A percentile compares a stretch with the other conserved stretches of the same genome.
These are phyloP conservation scores for Ancistrus triradiatus DNA, from an alignment of 2,113 vertebrate genomes.

Conservation along the genomic window DNA sequence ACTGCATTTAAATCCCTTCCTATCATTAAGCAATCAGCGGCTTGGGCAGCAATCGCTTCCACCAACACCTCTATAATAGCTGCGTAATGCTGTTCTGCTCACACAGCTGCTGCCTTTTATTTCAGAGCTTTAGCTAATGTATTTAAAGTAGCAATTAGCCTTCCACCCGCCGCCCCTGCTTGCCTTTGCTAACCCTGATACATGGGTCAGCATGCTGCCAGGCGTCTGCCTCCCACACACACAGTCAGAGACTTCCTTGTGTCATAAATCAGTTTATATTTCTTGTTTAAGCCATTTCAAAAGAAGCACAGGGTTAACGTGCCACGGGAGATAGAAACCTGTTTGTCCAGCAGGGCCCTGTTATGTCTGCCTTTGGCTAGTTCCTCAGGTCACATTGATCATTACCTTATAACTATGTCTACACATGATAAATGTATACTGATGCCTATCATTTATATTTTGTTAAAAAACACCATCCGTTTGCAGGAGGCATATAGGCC, in stretches of 20 bases:
- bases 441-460: too few species aligned
- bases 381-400: too few species aligned
- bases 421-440: too few species aligned
- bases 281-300: constrained; percentile 40
- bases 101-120: constrained; percentile 28
- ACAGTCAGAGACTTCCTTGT: constrained; percentile 20
- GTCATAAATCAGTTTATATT: constrained; percentile 55
- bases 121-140: constrained; percentile 32
- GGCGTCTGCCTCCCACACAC: constrained; percentile 58
- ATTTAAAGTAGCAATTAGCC: constrained; percentile 44
- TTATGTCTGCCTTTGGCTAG: too few species aligned
- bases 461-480: too few species aligned
- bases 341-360: neutral
- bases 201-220: constrained; percentile 59
- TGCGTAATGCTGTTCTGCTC: constrained; percentile 8
- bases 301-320: constrained; percentile 42
- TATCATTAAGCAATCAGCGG: constrained; percentile 50
- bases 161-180: constrained; percentile 24
- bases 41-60: constrained; percentile 34
- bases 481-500: too few species aligned
- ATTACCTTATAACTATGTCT: too few species aligned
- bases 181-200: constrained; percentile 36
- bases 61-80: constrained; percentile 42
- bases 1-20: constrained; percentile 47
- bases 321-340: constrained; percentile 27